These are phyloP conservation scores for Uria lomvia DNA, from an alignment of 2,113 vertebrate species.

Conservation along the genomic window DNA sequence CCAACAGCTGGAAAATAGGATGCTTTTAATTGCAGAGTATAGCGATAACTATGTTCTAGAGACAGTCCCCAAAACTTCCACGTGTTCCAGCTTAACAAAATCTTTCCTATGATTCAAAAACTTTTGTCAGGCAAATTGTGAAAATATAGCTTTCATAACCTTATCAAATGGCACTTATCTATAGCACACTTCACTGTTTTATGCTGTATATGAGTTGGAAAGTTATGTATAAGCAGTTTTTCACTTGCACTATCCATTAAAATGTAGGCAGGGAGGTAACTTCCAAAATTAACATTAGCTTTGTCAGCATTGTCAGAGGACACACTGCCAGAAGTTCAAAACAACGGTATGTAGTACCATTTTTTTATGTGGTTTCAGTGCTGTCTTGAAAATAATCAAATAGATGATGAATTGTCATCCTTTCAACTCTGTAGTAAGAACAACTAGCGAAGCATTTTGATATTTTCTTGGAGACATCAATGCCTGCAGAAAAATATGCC, in stretches of 20 bases:
- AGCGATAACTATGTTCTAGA: background rate
- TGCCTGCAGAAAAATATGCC: background rate
- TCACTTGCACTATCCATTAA: background rate
- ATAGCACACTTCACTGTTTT: background rate
- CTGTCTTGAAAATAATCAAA: background rate
- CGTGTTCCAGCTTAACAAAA: background rate
- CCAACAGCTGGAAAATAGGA: background rate
- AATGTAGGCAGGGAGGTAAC: background rate
- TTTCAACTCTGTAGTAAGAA: background rate
- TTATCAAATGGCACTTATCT: background rate
- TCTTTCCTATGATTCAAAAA: background rate
- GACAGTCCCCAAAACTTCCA: background rate
- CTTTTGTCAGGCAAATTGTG: background rate
- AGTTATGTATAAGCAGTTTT: background rate
- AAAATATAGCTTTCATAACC: background rate
- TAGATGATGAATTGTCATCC: background rate
- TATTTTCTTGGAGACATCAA: background rate
- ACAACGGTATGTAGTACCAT: background rate
- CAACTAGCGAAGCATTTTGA: background rate
- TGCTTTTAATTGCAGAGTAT: background rate
- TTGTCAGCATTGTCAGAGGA: constrained; percentile 7
- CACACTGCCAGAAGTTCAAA: background rate
- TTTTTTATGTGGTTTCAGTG: background rate
- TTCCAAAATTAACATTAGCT: constrained; percentile 22
- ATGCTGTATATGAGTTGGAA: background rate